These are phyloP conservation scores for Sesamia nonagrioides DNA, from an alignment of 1,140 invertebrate genomes.

Conservation along the genomic window DNA sequence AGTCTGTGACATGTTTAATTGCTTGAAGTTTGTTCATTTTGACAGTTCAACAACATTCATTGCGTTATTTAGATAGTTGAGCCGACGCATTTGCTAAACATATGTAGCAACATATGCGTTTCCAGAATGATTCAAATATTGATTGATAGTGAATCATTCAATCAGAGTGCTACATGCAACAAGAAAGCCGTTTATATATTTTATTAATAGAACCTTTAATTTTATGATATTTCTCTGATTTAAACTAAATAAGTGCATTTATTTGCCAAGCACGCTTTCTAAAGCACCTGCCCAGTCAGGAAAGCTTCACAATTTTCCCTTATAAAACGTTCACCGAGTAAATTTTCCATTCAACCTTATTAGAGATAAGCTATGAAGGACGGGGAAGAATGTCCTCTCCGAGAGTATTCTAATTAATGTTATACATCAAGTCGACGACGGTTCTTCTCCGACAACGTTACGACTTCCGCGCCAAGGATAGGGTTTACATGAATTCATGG, in stretches of 20 bases:
- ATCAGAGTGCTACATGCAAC: too few species aligned
- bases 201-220: too few species aligned
- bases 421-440: constrained; percentile 58
- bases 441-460: constrained; percentile 4
- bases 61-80: too few species aligned
- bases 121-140: too few species aligned
- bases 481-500: not conserved
- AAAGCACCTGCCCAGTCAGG: not conserved
- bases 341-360: constrained; percentile 41
- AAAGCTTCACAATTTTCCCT: constrained; percentile 7
- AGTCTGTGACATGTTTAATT: too few species aligned
- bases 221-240: too few species aligned
- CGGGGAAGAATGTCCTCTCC: constrained; percentile 53
- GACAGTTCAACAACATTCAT: too few species aligned
- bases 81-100: too few species aligned
- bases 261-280: not conserved
- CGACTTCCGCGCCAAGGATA: constrained; percentile 8
- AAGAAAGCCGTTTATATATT: too few species aligned
- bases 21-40: too few species aligned
- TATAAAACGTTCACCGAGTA: constrained; percentile 20
- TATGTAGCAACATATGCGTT: too few species aligned
- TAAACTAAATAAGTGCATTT: not conserved
- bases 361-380: constrained; percentile 39
- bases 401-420: constrained; percentile 60
- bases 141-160: too few species aligned